A percentile compares a stretch with the other conserved stretches of the same genome.
phyloP scores from a whole-genome alignment of 1,140 invertebrate species.

The Teleogryllus occipitalis region DNA sequence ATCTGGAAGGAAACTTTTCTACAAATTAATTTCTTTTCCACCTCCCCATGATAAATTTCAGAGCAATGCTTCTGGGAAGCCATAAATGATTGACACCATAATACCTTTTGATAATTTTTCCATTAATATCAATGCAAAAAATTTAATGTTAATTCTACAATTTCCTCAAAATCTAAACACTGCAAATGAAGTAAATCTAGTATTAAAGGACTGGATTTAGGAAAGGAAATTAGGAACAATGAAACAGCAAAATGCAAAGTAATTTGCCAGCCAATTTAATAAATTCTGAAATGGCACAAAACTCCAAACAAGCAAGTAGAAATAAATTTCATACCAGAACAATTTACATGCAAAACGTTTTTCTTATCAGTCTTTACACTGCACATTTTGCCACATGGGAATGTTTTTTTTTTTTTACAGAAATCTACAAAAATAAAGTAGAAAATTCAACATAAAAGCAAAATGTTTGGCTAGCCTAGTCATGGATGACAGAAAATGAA shows the following conservation, averaged over 20 bases:
- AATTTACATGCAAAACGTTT: not conserved
- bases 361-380: not conserved
- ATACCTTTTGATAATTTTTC: too few relatives aligned
- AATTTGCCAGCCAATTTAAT: conserved; percentile 14
- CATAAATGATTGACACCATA: too few relatives aligned
- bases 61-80: too few relatives aligned
- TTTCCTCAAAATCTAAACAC: too few relatives aligned
- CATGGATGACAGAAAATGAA: not conserved
- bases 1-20: too few relatives aligned
- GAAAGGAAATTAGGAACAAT: too few relatives aligned
- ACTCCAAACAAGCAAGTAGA: not conserved
- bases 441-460: conserved; percentile 7
- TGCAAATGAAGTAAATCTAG: too few relatives aligned
- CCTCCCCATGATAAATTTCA: too few relatives aligned
- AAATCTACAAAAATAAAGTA: conserved; percentile 8
- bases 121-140: too few relatives aligned
- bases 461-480: not conserved
- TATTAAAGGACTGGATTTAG: too few relatives aligned
- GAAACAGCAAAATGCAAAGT: not conserved
- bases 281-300: conserved; percentile 11
- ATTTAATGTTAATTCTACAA: too few relatives aligned
- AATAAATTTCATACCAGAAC: not conserved
- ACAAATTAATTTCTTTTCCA: too few relatives aligned
- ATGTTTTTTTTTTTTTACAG: not conserved
- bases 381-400: not conserved